Percentiles rank a stretch among this genome's conserved stretches.
phyloP scores from a whole-genome alignment of 1,140 invertebrate species.

The Ctenoplectra terminalis region DNA sequence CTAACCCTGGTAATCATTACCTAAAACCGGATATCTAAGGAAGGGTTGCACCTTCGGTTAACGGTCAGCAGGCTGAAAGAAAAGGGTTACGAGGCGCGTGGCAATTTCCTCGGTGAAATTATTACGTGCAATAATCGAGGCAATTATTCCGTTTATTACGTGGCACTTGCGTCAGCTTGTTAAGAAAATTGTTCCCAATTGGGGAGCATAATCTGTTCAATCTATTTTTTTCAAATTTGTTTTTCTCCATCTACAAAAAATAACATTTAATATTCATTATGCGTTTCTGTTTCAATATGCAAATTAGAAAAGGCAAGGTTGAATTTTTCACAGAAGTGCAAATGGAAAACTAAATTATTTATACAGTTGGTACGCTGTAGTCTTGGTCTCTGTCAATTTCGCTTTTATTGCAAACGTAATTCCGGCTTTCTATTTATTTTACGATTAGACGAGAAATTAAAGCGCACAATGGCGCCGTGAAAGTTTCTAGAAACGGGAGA shows the following conservation, averaged over 20 bases:
- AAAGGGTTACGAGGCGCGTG: constrained; percentile 70
- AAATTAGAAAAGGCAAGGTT: not conserved
- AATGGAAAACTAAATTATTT: not conserved
- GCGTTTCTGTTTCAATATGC: not conserved
- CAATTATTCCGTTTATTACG: constrained; percentile 21
- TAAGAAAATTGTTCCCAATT: not conserved
- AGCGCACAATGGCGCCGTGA: not conserved
- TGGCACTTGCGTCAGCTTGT: not conserved
- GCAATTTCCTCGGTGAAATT: constrained; percentile 62
- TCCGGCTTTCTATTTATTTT: not conserved
- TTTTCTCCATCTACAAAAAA: too few relatives aligned
- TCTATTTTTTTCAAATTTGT: too few relatives aligned
- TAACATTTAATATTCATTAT: too few relatives aligned
- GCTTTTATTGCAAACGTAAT: not conserved
- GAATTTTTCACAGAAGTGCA: not conserved
- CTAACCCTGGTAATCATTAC: constrained; percentile 54
- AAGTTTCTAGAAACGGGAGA: not conserved
- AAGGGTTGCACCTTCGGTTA: constrained; percentile 45
- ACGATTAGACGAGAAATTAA: not conserved
- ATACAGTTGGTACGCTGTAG: not conserved
- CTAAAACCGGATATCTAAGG: constrained; percentile 18
- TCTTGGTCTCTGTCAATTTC: not conserved
- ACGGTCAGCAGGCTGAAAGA: constrained; percentile 50
- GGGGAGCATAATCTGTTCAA: too few relatives aligned
- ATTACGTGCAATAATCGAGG: constrained; percentile 69